Evolutionary conservation across 1,140 invertebrate species (phyloP).

Genomic region (Agrypnia vestita): DNA sequence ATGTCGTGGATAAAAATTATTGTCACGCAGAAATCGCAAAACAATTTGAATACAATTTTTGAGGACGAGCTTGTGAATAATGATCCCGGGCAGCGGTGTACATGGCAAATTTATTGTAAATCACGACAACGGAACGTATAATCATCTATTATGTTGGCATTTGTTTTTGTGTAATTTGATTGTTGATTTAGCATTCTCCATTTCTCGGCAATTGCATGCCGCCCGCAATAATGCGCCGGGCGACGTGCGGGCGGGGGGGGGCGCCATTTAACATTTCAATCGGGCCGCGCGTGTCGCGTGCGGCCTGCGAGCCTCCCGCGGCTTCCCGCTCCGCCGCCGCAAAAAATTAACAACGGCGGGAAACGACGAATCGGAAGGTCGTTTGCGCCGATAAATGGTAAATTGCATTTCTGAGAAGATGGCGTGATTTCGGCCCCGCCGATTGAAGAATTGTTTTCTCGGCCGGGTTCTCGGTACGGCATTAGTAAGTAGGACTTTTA

Average conservation of each 20-base stretch:
- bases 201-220: background rate
- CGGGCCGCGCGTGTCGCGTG: background rate
- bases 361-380: slow-evolving; percentile 20
- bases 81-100: too few species aligned
- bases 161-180: too few species aligned
- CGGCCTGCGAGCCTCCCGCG: slow-evolving; percentile 35
- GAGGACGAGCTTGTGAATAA: too few species aligned
- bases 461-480: background rate
- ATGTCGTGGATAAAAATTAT: too few species aligned
- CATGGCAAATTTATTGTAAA: too few species aligned
- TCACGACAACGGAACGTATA: too few species aligned
- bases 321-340: background rate
- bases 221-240: background rate
- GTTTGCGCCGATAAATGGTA: slow-evolving; percentile 52
- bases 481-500: too few species aligned
- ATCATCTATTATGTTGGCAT: too few species aligned
- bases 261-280: too few species aligned
- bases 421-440: slow-evolving; percentile 46
- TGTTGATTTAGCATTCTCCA: background rate
- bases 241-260: background rate
- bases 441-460: slow-evolving; percentile 1
- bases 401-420: slow-evolving; percentile 60
- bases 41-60: too few species aligned
- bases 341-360: slow-evolving; percentile 21
- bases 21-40: too few species aligned